Conservation (phyloP, 2,888 invertebrate genomes). For the Orchesella flavescens region DNA sequence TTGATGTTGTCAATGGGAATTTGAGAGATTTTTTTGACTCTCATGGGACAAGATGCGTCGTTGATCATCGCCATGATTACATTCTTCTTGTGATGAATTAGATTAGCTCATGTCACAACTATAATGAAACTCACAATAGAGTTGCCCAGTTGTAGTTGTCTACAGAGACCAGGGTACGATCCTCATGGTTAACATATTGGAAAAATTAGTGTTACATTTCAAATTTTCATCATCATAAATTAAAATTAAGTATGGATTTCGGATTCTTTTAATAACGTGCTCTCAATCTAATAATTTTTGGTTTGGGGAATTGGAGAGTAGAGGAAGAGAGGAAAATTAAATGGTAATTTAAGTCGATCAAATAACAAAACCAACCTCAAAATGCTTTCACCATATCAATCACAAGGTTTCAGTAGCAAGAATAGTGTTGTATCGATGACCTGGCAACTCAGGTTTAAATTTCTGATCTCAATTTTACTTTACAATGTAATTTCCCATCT, state of each 20-base stretch:
- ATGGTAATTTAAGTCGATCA: background rate
- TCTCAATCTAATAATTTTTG: background rate
- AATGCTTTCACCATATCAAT: too few species aligned
- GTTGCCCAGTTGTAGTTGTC: background rate
- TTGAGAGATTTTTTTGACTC: slow-evolving; percentile 56
- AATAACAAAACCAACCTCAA: background rate
- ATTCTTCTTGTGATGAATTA: slow-evolving; percentile 56
- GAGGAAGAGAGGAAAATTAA: background rate
- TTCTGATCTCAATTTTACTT: too few species aligned
- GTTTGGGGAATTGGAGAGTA: background rate
- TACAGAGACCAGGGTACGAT: background rate
- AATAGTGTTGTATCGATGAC: too few species aligned
- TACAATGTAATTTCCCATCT: background rate
- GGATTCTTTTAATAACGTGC: background rate
- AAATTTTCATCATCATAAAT: slow-evolving; percentile 28
- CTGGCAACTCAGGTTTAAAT: too few species aligned
- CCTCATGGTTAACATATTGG: slow-evolving; percentile 50
- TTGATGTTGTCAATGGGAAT: slow-evolving; percentile 64
- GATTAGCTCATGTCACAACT: slow-evolving; percentile 62
- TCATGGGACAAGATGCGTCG: slow-evolving; percentile 47
- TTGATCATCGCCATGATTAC: slow-evolving; percentile 18
- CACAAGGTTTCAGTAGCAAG: too few species aligned
- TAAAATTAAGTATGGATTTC: background rate
- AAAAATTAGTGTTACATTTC: slow-evolving; percentile 63
- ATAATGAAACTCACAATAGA: background rate